A percentile compares a stretch with the other conserved stretches of the same genome.
Evolutionary conservation across 2,797 vertebrate genomes (phyloP).

Genomic region (Microchirus variegatus): DNA sequence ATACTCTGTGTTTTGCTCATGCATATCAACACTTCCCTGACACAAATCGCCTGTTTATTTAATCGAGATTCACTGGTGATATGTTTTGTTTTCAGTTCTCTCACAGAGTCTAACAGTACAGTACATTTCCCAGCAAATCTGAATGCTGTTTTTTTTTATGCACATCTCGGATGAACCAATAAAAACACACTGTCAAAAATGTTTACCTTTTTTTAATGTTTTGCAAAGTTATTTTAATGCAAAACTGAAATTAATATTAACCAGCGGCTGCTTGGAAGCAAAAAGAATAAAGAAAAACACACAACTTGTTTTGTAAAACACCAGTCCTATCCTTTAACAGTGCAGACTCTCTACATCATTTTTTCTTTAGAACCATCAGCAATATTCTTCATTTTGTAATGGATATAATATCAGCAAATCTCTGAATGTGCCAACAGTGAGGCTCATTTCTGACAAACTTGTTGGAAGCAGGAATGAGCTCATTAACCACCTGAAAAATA

Average conservation of each 20-base stretch:
- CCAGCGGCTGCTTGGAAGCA: not conserved
- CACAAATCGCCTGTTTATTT: not conserved
- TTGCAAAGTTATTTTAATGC: not conserved
- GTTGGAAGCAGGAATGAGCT: slow-evolving; percentile 6
- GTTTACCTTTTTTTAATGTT: not conserved
- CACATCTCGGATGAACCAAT: not conserved
- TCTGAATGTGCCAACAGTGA: not conserved
- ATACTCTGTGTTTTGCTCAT: not conserved
- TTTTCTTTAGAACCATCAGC: not conserved
- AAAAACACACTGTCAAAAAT: slow-evolving; percentile 12
- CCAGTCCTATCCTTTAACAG: too few relatives aligned
- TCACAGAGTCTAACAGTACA: not conserved
- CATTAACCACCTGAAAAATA: slow-evolving; percentile 6
- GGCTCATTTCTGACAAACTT: not conserved
- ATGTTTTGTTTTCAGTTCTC: not conserved
- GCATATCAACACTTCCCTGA: slow-evolving; percentile 4
- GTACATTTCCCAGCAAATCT: not conserved
- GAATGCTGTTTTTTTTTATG: not conserved
- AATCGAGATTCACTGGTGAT: slow-evolving; percentile 1
- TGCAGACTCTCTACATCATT: not conserved
- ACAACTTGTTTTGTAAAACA: not conserved
- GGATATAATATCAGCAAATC: not conserved
- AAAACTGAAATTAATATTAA: not conserved
- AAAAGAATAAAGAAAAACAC: slow-evolving; percentile 1
- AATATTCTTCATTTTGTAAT: slow-evolving; percentile 1